Evolutionary conservation across 2,113 vertebrate genomes (phyloP).

Genomic region (Caracal caracal): DNA sequence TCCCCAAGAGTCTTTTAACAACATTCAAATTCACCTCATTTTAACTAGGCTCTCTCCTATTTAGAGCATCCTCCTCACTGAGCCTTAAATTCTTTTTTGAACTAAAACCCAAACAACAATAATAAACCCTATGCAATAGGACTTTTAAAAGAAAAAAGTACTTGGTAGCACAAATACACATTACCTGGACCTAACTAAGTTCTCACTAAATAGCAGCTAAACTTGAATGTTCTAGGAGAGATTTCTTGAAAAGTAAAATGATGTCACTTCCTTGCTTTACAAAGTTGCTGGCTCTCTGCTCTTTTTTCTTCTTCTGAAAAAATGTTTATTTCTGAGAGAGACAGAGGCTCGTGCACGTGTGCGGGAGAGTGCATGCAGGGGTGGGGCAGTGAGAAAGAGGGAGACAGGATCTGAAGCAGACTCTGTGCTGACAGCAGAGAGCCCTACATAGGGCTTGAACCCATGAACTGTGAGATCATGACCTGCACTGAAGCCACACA

Average conservation of each 20-base stretch:
- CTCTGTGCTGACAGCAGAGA: too few relatives aligned
- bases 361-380: too few relatives aligned
- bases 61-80: neutral
- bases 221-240: neutral
- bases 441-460: too few relatives aligned
- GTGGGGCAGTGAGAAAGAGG: too few relatives aligned
- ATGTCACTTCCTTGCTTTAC: neutral
- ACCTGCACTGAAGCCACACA: too few relatives aligned
- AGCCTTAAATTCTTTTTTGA: neutral
- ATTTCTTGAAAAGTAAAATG: slow-evolving; percentile 6
- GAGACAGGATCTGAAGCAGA: too few relatives aligned
- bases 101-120: neutral
- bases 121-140: neutral
- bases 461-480: too few relatives aligned
- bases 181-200: neutral
- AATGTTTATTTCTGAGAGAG: too few relatives aligned
- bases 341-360: too few relatives aligned
- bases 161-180: neutral
- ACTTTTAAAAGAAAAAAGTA: neutral
- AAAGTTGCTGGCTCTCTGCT: neutral
- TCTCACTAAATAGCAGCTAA: neutral
- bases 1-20: neutral
- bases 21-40: neutral
- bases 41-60: neutral
- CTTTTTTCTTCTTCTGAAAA: too few relatives aligned